Percentiles rank a stretch among this genome's conserved stretches.
These are phyloP conservation scores for Hipparchia sbordonii DNA, from an alignment of 2,888 invertebrate genomes.

Conservation along the genomic window DNA sequence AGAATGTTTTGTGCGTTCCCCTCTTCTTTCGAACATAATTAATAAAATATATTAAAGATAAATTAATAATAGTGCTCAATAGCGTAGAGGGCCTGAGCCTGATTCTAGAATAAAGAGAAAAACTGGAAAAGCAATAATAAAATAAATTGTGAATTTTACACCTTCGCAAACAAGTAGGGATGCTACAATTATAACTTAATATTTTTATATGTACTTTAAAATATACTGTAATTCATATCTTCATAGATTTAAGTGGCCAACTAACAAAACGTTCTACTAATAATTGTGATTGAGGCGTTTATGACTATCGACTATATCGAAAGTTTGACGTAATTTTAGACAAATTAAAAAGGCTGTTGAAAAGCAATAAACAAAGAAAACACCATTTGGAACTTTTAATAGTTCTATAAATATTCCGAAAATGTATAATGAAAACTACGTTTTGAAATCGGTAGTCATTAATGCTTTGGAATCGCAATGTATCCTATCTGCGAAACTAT, in stretches of 20 bases:
- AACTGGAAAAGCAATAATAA: slow-evolving; percentile 74
- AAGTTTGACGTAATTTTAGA: slow-evolving; percentile 26
- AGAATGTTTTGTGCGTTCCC: slow-evolving; percentile 74
- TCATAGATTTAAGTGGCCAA: slow-evolving; percentile 74
- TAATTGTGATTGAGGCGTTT: slow-evolving; percentile 48
- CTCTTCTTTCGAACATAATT: slow-evolving; percentile 68
- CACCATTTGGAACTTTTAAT: slow-evolving; percentile 35
- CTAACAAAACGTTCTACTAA: slow-evolving; percentile 75
- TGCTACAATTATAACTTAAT: slow-evolving; percentile 69
- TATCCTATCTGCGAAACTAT: slow-evolving; percentile 58
- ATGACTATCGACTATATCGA: slow-evolving; percentile 42
- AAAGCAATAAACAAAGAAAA: slow-evolving; percentile 38
- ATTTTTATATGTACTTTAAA: slow-evolving; percentile 83
- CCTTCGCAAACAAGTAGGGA: slow-evolving; percentile 64
- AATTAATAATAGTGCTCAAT: slow-evolving; percentile 79
- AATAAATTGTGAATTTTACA: slow-evolving; percentile 69
- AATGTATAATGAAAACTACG: slow-evolving; percentile 27
- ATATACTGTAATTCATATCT: slow-evolving; percentile 80
- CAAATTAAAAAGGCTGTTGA: slow-evolving; percentile 36
- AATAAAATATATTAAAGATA: slow-evolving; percentile 59
- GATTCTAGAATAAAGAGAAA: slow-evolving; percentile 51
- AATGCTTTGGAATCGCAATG: slow-evolving; percentile 40
- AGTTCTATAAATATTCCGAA: slow-evolving; percentile 27
- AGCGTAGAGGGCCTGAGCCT: slow-evolving; percentile 62
- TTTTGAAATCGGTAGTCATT: slow-evolving; percentile 40